phyloP scores from a whole-genome alignment of 2,888 invertebrate genomes.

The Drosophila multiciliata region DNA sequence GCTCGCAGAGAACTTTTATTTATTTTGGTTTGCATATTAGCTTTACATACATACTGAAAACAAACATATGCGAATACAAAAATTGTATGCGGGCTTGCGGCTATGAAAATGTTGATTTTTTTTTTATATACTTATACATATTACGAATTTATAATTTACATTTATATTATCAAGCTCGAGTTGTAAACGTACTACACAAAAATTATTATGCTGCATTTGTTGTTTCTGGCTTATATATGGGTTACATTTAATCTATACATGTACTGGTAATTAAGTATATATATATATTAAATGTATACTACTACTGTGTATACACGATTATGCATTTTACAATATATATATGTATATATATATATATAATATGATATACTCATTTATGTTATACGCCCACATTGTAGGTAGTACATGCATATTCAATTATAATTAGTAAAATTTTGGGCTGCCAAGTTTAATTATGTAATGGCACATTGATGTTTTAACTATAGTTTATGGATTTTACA shows the following conservation, averaged over 20 bases:
- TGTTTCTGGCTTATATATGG: slow-evolving; percentile 22
- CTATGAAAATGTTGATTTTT: slow-evolving; percentile 14
- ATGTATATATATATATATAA: slow-evolving; percentile 5
- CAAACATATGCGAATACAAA: slow-evolving; percentile 33
- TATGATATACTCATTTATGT: slow-evolving; percentile 8
- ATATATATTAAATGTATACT: slow-evolving; percentile 1
- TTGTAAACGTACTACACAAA: slow-evolving; percentile 81
- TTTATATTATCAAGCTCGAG: slow-evolving; percentile 80
- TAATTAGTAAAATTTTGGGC: slow-evolving; percentile 45
- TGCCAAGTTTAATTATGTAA: slow-evolving; percentile 23
- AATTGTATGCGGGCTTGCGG: slow-evolving; percentile 19
- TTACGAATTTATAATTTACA: slow-evolving; percentile 69
- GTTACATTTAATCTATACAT: slow-evolving; percentile 18
- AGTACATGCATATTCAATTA: slow-evolving; percentile 45
- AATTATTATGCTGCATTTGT: slow-evolving; percentile 53
- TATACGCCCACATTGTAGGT: slow-evolving; percentile 28
- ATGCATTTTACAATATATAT: slow-evolving; percentile 1
- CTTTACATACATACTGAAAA: slow-evolving; percentile 35
- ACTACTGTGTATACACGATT: slow-evolving; percentile 4
- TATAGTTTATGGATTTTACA: slow-evolving; percentile 37
- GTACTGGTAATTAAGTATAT: slow-evolving; percentile 25
- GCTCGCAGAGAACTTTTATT: slow-evolving; percentile 9
- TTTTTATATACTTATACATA: slow-evolving; percentile 30
- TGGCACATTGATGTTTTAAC: slow-evolving; percentile 14
- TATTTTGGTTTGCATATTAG: slow-evolving; percentile 46